Conservation (phyloP, 2,888 invertebrate genomes). For the Phania funesta region DNA sequence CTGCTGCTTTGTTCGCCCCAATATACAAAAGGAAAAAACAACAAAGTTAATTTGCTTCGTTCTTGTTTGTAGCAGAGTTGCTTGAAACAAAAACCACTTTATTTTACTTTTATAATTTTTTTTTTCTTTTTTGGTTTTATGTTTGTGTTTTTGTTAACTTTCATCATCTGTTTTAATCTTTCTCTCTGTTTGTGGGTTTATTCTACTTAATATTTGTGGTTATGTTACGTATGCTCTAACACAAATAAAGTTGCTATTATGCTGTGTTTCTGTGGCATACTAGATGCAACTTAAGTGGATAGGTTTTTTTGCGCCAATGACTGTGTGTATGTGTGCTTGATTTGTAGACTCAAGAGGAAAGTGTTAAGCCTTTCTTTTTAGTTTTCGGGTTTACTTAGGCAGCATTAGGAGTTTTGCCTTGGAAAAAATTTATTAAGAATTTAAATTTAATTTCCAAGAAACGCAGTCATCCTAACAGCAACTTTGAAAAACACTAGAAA, state of each 20-base stretch:
- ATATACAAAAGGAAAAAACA: not conserved
- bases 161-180: constrained; percentile 52
- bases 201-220: constrained; percentile 61
- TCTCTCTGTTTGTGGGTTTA: constrained; percentile 47
- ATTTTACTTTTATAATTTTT: not conserved
- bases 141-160: constrained; percentile 16
- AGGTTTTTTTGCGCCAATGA: too few species aligned
- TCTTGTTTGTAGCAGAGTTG: not conserved
- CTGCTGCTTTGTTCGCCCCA: not conserved
- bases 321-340: too few species aligned
- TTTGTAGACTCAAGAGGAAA: too few species aligned
- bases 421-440: too few species aligned
- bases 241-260: not conserved
- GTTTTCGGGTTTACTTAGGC: too few species aligned
- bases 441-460: too few species aligned
- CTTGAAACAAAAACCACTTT: constrained; percentile 25
- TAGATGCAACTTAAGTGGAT: not conserved
- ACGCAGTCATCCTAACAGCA: too few species aligned
- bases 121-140: not conserved
- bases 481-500: too few species aligned
- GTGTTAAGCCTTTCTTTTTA: too few species aligned
- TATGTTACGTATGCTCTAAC: constrained; percentile 18
- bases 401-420: constrained; percentile 13
- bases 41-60: not conserved
- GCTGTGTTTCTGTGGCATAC: not conserved